phyloP scores from a whole-genome alignment of 2,113 vertebrate species.

The Dipodomys stephensi region DNA sequence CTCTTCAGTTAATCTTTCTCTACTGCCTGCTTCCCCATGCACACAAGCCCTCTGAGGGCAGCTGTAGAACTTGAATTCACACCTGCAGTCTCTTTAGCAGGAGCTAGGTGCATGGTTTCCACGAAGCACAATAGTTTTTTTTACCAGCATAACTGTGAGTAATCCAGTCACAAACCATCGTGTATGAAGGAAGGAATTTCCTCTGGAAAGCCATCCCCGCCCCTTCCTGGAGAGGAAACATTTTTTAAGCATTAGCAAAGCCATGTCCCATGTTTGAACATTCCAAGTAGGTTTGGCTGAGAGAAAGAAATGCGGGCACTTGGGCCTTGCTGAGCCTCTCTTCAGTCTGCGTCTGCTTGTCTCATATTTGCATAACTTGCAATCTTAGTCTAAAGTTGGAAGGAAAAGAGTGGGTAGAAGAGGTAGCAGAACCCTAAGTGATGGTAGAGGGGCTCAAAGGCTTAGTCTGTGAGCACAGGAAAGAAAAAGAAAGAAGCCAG shows the following conservation, averaged over 20 bases:
- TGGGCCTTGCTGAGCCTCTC: background rate
- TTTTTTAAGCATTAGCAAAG: slow-evolving; percentile 80
- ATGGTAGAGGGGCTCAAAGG: background rate
- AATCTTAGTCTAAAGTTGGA: background rate
- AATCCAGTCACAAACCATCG: slow-evolving; percentile 83
- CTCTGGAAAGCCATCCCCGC: slow-evolving; percentile 54
- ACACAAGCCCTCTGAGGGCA: slow-evolving; percentile 62
- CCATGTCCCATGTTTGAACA: slow-evolving; percentile 52
- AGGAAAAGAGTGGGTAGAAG: background rate
- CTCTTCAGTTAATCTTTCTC: background rate
- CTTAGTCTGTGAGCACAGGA: background rate
- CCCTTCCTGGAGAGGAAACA: slow-evolving; percentile 65
- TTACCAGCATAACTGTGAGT: slow-evolving; percentile 63
- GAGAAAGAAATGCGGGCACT: background rate
- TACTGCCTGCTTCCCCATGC: background rate
- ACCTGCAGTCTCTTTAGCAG: slow-evolving; percentile 73
- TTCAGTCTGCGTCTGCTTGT: background rate
- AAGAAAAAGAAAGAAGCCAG: background rate
- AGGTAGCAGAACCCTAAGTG: background rate
- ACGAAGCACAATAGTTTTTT: background rate
- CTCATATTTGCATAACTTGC: background rate
- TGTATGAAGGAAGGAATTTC: slow-evolving; percentile 84
- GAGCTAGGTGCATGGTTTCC: slow-evolving; percentile 72
- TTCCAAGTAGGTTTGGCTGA: slow-evolving; percentile 50
- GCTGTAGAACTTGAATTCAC: slow-evolving; percentile 49